Conservation (phyloP, 2,113 vertebrate genomes). For the Lampris incognitus region DNA sequence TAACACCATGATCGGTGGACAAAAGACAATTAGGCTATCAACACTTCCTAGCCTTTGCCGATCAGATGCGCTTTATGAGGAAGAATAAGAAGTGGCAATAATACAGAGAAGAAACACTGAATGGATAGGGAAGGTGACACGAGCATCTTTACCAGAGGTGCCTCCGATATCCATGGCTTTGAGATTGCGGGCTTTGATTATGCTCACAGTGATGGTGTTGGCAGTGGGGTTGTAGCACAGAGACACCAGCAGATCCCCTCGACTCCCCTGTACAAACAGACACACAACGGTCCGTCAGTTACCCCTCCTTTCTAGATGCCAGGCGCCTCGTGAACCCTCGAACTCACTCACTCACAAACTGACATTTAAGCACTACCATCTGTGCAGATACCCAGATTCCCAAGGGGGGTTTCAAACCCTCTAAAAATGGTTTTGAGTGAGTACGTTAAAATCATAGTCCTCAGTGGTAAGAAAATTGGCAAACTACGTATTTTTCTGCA, state of each 20-base stretch:
- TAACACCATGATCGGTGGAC: background rate
- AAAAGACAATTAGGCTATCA: background rate
- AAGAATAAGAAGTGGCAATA: background rate
- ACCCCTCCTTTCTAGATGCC: background rate
- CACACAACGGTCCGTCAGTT: slow-evolving; percentile 17
- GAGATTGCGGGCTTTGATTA: slow-evolving; percentile 98
- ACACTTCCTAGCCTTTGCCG: background rate
- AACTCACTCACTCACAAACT: too few relatives aligned
- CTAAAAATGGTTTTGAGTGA: too few relatives aligned
- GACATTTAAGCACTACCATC: too few relatives aligned
- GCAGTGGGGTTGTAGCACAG: slow-evolving; percentile 98
- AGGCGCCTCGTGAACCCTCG: too few relatives aligned
- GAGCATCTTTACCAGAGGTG: slow-evolving; percentile 88
- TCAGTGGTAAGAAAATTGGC: too few relatives aligned
- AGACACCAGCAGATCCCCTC: slow-evolving; percentile 96
- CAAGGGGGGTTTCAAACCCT: too few relatives aligned
- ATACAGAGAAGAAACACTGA: slow-evolving; percentile 1
- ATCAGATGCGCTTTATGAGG: background rate
- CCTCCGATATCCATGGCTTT: slow-evolving; percentile 99
- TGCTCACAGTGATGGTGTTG: slow-evolving; percentile 98
- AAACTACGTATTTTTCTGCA: too few relatives aligned
- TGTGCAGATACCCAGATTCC: too few relatives aligned
- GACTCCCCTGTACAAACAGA: slow-evolving; percentile 88
- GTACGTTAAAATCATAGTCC: too few relatives aligned
- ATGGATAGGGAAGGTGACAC: slow-evolving; percentile 29